phyloP scores from a whole-genome alignment of 1,140 invertebrate species.

The Harpegnathos saltator region DNA sequence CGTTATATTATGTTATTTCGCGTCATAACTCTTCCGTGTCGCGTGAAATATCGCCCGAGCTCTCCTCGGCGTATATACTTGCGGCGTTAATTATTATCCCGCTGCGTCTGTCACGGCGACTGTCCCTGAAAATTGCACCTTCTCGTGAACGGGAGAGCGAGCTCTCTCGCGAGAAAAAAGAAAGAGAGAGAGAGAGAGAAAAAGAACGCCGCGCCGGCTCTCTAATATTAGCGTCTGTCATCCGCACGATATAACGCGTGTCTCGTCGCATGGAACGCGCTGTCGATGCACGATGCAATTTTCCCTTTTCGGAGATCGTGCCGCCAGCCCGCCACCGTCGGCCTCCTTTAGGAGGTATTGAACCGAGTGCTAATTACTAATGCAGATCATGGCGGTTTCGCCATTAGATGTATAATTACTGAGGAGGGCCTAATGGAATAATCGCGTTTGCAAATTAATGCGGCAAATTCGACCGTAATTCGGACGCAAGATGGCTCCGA shows the following conservation, averaged over 20 bases:
- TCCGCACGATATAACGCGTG: neutral
- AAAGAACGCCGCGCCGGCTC: conserved; percentile 1
- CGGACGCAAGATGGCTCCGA: conserved; percentile 26
- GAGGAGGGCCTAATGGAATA: conserved; percentile 60
- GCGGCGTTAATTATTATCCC: conserved; percentile 27
- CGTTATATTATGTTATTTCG: conserved; percentile 16
- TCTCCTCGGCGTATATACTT: neutral
- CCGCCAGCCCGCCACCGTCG: neutral
- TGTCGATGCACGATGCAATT: conserved; percentile 33
- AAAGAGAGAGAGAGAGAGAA: neutral
- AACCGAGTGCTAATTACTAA: conserved; percentile 55
- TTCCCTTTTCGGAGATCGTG: conserved; percentile 21
- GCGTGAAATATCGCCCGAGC: conserved; percentile 4
- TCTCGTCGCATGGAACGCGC: too few species aligned
- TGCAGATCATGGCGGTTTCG: conserved; percentile 50
- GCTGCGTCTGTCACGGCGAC: neutral
- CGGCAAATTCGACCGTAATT: conserved; percentile 38
- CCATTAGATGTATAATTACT: conserved; percentile 57
- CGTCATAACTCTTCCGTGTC: conserved; percentile 35
- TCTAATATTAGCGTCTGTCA: neutral
- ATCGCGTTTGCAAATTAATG: conserved; percentile 58
- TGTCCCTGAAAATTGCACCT: conserved; percentile 34
- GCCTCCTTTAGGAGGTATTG: conserved; percentile 45
- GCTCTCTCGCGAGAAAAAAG: too few species aligned
- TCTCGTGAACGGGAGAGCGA: neutral